These are phyloP conservation scores for human (Homo sapiens) DNA, from an alignment of 2,113 vertebrate species.

Conservation along the genomic window GRCh38 chr19:1558501-1559000, in stretches of 20 bases:
- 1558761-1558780: neutral
- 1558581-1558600: neutral
- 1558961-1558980: neutral
- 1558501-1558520: neutral
- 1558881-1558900: neutral
- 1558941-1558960: neutral
- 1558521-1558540: neutral
- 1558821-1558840: no score
- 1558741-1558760: neutral
- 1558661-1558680: rapidly evolving
- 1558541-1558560: rapidly evolving
- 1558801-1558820: neutral
- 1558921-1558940: neutral
- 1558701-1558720: neutral
- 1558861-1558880: neutral
- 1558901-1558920: neutral
- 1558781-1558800: rapidly evolving
- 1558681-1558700: neutral
- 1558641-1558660: rapidly evolving
- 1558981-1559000: no score
- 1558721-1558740: neutral
- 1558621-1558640: neutral
- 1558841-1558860: neutral
- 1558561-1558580: neutral
- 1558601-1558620: neutral